Evolutionary conservation across 2,797 vertebrate genomes (phyloP).

Genomic region (Hephaestus fuliginosus): DNA sequence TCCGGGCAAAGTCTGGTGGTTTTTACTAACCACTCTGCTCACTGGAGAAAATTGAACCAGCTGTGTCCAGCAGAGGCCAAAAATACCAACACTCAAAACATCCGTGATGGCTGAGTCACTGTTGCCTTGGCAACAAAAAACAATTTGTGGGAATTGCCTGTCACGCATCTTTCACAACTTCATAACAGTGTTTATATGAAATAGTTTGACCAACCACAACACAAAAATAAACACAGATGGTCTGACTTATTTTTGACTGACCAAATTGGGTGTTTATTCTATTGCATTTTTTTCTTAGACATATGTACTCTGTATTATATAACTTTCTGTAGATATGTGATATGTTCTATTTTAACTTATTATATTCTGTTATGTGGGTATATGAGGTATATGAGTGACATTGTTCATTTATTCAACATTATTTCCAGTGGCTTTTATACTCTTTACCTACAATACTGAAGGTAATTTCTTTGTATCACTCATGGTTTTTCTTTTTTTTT

Average conservation of each 20-base stretch:
- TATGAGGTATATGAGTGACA: background rate
- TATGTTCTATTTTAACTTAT: no score
- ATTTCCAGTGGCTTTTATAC: background rate
- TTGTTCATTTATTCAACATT: background rate
- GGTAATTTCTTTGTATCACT: background rate
- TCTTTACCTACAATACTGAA: background rate
- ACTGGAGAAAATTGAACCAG: slow-evolving; percentile 56
- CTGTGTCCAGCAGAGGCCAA: slow-evolving; percentile 3
- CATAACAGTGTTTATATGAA: background rate
- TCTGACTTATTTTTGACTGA: background rate
- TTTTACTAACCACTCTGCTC: slow-evolving; percentile 29
- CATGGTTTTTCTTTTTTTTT: background rate
- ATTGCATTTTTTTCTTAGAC: background rate
- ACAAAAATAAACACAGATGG: background rate
- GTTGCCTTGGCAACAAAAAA: slow-evolving; percentile 53
- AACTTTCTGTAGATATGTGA: background rate
- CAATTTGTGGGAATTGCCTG: background rate
- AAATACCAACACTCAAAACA: slow-evolving; percentile 59
- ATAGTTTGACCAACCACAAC: background rate
- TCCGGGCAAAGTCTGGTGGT: slow-evolving; percentile 41
- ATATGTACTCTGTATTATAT: background rate
- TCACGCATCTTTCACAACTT: background rate
- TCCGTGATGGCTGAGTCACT: slow-evolving; percentile 51
- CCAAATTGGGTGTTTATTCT: background rate
- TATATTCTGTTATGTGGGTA: background rate